Evolutionary conservation across 2,797 vertebrate genomes (phyloP).

Genomic region (Sebastes ruberrimus): DNA sequence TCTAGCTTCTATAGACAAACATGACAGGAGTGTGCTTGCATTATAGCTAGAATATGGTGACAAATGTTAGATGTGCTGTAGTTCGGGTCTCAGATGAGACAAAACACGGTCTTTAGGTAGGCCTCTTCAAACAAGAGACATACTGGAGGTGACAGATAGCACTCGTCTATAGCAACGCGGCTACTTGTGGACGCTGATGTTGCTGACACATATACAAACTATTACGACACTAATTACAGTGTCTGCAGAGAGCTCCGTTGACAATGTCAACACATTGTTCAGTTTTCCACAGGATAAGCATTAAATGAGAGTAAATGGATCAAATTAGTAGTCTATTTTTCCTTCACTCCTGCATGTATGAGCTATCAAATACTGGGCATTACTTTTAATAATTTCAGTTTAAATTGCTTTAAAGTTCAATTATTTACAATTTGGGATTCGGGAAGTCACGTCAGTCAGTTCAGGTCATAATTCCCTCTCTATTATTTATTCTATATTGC

Average conservation of each 20-base stretch:
- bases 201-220: conserved; percentile 8
- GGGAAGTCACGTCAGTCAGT: too few relatives aligned
- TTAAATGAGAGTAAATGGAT: conserved; percentile 3
- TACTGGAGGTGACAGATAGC: conserved; percentile 47
- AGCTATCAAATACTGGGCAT: not conserved
- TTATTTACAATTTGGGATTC: not conserved
- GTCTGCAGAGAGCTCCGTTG: conserved; percentile 6
- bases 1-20: not conserved
- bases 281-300: not conserved
- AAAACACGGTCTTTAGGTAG: not conserved
- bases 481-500: too few relatives aligned
- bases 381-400: not conserved
- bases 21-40: not conserved
- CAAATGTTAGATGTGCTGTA: not conserved
- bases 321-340: not conserved
- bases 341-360: not conserved
- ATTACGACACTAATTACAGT: not conserved
- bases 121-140: conserved; percentile 22
- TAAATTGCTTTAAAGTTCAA: not conserved
- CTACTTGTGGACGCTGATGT: conserved; percentile 4
- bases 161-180: conserved; percentile 15
- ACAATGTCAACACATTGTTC: conserved; percentile 1
- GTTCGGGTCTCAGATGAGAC: not conserved
- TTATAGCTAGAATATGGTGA: not conserved
- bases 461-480: too few relatives aligned